Conservation (phyloP, 2,888 invertebrate species). For the Beris chalybata region DNA sequence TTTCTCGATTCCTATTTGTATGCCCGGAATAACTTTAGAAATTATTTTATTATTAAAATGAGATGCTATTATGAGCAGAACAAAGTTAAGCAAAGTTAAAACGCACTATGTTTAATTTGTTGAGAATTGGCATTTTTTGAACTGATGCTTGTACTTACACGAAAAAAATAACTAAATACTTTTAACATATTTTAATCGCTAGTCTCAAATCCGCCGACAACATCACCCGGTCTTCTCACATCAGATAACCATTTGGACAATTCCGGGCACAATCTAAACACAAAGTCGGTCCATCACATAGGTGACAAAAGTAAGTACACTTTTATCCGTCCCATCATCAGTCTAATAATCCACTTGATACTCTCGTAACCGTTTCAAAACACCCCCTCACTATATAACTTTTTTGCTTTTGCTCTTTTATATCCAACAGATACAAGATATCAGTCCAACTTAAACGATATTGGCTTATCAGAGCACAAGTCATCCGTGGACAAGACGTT, state of each 20-base stretch:
- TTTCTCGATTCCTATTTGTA: no score
- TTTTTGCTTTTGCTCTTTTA: slow-evolving; percentile 37
- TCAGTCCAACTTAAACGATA: slow-evolving; percentile 75
- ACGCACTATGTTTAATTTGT: no score
- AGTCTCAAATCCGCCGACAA: slow-evolving; percentile 55
- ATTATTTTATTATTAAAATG: no score
- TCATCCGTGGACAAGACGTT: slow-evolving; percentile 53
- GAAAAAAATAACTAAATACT: not conserved
- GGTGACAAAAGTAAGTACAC: slow-evolving; percentile 38
- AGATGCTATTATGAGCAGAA: no score
- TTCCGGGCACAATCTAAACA: slow-evolving; percentile 42
- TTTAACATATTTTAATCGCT: slow-evolving; percentile 24
- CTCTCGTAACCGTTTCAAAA: no score
- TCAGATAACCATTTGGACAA: slow-evolving; percentile 52
- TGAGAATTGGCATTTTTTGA: no score
- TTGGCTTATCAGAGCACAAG: slow-evolving; percentile 78
- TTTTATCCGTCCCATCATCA: not conserved
- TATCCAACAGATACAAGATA: slow-evolving; percentile 67
- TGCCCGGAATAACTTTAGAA: no score
- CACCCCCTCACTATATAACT: no score
- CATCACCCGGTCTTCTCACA: slow-evolving; percentile 46
- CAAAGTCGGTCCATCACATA: slow-evolving; percentile 29
- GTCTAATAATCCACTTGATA: slow-evolving; percentile 18
- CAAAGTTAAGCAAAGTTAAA: no score
- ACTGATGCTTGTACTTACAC: not conserved